A percentile compares a stretch with the other conserved stretches of the same genome.
Evolutionary conservation across 2,888 invertebrate genomes (phyloP).

Genomic region (Crocallis elinguaria): DNA sequence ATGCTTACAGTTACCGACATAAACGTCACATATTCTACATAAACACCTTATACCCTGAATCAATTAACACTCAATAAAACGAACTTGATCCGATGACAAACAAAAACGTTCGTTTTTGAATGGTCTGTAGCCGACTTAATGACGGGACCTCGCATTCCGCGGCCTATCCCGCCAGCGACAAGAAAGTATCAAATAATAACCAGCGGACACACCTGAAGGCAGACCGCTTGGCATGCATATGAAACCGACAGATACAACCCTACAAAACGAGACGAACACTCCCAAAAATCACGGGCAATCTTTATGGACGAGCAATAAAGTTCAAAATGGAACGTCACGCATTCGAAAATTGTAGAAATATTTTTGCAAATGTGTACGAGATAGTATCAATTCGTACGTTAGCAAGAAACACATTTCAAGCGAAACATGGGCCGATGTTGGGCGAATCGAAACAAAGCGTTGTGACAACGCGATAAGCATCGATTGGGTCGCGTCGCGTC

Average conservation of each 20-base stretch:
- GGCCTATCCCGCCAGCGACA: slow-evolving; percentile 61
- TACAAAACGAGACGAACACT: slow-evolving; percentile 39
- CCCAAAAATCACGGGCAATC: slow-evolving; percentile 34
- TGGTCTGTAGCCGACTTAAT: slow-evolving; percentile 55
- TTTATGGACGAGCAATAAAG: slow-evolving; percentile 44
- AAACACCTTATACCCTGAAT: slow-evolving; percentile 34
- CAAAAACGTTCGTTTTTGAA: slow-evolving; percentile 46
- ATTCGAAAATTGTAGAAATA: slow-evolving; percentile 47
- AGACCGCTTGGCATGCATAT: slow-evolving; percentile 77
- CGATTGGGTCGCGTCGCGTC: slow-evolving; percentile 79
- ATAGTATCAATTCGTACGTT: slow-evolving; percentile 79
- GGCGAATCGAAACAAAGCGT: slow-evolving; percentile 82
- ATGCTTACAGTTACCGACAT: slow-evolving; percentile 15
- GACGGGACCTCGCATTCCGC: slow-evolving; percentile 56
- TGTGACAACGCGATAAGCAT: slow-evolving; percentile 80
- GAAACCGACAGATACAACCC: slow-evolving; percentile 66
- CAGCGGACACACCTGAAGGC: slow-evolving; percentile 79
- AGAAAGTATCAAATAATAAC: slow-evolving; percentile 84
- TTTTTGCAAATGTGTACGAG: slow-evolving; percentile 64
- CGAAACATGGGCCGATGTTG: slow-evolving; percentile 79
- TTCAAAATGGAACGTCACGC: slow-evolving; percentile 43
- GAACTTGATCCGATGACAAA: slow-evolving; percentile 42
- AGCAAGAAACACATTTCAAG: slow-evolving; percentile 84
- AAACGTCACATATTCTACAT: slow-evolving; percentile 28
- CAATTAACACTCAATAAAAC: slow-evolving; percentile 54